Evolutionary conservation across 2,888 invertebrate species (phyloP), one percentile per base, ranked within the genome.

Genomic region (Parnassius orleans): DNA sequence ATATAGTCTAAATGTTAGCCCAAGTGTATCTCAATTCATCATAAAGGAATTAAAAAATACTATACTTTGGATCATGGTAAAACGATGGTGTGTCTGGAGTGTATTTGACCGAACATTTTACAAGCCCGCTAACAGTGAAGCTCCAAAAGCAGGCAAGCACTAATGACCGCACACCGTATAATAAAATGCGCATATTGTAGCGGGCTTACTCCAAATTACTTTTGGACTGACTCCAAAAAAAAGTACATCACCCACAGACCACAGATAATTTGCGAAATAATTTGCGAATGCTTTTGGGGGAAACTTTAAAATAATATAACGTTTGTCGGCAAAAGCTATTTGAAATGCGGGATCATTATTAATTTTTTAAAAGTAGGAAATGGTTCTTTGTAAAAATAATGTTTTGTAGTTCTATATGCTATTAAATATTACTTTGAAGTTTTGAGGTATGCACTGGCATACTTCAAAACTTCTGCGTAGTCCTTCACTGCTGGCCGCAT

Each of bases 201-300:
- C 12, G 43, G 48, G 14, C 15, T 14, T 48, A 52, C 14, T 57
- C 54, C 57, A 50, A 54, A 58, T 52, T 57, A 61, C 54, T 54
- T 54, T 63, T 63, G 62, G 62, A 58, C 57, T 15, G 53, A 44
- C 48, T 53, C 62, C 62, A 62, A 62, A 53, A 60, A 60, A 54
- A 61, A 57, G 19, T 53, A 14, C 46, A 57, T 57, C 53, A 19
- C 41, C 51, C 47, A 47, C 62, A 57, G 61, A 61, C 52, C 55
- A 44, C 55, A 55, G 60, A 61, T 61, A 55, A 61, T 55, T 55
- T 47, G 44, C 51, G 44, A 60, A 55, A 55, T 55, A 61, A 43
- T 44, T 55, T 24, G 44, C 51, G 51, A 61, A 51, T 55, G 24
- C 33, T 50, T 33, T n/a, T 53, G 47, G 33, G 41, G 42, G 41